Base-by-base conservation (phyloP, 1,140 invertebrate species). In the Tachypleus tridentatus region DNA sequence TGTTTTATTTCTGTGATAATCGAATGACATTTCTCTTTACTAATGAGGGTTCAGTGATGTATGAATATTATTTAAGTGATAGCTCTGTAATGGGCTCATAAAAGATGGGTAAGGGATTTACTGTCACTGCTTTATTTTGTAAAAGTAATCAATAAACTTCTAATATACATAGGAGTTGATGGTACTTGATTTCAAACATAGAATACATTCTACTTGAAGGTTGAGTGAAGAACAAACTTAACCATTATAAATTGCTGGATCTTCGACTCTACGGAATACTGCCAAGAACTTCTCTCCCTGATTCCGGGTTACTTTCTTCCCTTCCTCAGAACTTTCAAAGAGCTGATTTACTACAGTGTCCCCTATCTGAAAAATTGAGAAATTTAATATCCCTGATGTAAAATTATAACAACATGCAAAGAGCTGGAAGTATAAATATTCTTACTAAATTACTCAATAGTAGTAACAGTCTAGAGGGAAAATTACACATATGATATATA, bases 251-350 rank as follows among this genome's bases (percentile, higher is more conserved):
- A 54, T 54, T 54, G n/a, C 53, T 8, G 80, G 76, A 77, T 85
- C 83, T 58, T 74, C 47, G 68, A 89, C 81, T 76, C 92, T 82
- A 76, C 81, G 80, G 76, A 91, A 99, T 53, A 97, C 87, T 67
- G 95, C 94, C 64, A 93, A 73, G 82, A 87, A 97, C 78, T 98
- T 98, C 57, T 89, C 84, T 54, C 97, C 96, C 67, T 90, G 87
- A 76, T 97, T 98, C 72, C 97, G 83, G 8, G 91, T 87, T 0
- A 99, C 97, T 82, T 99, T 99, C 78, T 98, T 87, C 0, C 95
- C 97, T 82, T 99, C 97, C 81, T 99, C 97, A 58, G 93, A 94
- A 73, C 91, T 93, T 72, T 90, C 86, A 76, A 85, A 93, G 3
- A 99, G 79, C 76, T 95, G 90, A 9, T 87, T 84, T 29, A 94